Base-by-base conservation (phyloP, 2,888 invertebrate genomes). In the Serripes groenlandicus region DNA sequence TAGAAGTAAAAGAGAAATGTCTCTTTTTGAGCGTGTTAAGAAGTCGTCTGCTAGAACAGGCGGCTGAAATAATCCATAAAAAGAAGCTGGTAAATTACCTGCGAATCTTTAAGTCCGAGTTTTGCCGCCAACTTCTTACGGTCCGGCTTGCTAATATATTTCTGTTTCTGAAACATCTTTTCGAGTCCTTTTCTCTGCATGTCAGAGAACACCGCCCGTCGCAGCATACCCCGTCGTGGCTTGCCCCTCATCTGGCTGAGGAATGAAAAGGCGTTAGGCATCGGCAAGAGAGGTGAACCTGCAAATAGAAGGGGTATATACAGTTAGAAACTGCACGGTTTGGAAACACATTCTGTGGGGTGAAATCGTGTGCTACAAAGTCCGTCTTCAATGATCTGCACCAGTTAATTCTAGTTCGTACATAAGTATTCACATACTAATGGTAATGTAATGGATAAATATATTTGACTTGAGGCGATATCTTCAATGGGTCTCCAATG, bases 141-240 rank as follows among this genome's bases (percentile, higher is more conserved):
- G 95, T 99, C 99, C 0, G 99, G 99, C 94, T 99, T 99, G 93
- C 98, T 98, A 95, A 99, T 99, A 95, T 99, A 99, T 95, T 99
- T 99, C 95, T 99, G 99, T 72, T 98, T 97, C 95, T 98, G 98
- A 95, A 99, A 99, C 93, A 98, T 96, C 93, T 98, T 97, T 95
- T 99, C 99, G 88, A 99, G 96, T 0, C 99, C 99, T 91, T 98
- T 98, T 62, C 99, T 96, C 94, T 99, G 99, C 0, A 98, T 96
- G 94, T 99, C 99, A 2, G 98, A 98, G 96, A 99, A 99, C 56
- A 99, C 99, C 0, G 99, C 99, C 54, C 99, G 96, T 56, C 99
- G 96, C 97, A 99, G 97, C 99, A 99, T 99, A 0, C 99, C 99
- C 7, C 99, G 96, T 0, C 99, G 96, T 0, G 99, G 99, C 94